A percentile compares a stretch with the other conserved stretches of the same genome.
These are phyloP conservation scores for Prionace glauca DNA, from an alignment of 2,797 vertebrate species.

Conservation along the genomic window DNA sequence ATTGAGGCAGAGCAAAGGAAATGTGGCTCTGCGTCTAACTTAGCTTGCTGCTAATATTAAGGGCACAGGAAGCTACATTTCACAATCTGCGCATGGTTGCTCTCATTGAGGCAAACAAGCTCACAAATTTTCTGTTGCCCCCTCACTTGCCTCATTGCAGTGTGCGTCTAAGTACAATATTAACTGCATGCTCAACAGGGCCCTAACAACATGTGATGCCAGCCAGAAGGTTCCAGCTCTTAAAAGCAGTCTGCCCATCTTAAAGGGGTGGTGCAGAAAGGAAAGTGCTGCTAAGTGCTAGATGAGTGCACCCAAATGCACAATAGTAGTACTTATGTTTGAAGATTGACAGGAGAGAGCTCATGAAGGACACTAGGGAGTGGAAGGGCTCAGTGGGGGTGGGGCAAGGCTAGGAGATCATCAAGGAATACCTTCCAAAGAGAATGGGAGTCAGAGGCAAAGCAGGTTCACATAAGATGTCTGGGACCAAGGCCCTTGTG, in stretches of 20 bases:
- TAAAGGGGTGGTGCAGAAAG: neutral
- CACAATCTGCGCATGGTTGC: neutral
- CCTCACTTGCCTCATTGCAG: neutral
- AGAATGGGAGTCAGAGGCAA: too few species aligned
- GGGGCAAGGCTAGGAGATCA: too few species aligned
- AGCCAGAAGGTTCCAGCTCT: neutral
- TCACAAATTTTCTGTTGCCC: neutral
- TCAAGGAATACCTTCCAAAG: too few species aligned
- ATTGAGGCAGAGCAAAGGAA: neutral
- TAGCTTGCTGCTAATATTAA: neutral
- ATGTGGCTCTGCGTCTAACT: neutral
- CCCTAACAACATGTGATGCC: neutral
- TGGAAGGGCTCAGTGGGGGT: too few species aligned
- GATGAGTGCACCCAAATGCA: too few species aligned
- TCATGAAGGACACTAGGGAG: too few species aligned
- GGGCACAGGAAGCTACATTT: neutral
- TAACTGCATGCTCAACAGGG: neutral
- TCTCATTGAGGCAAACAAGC: neutral
- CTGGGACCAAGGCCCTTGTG: too few species aligned
- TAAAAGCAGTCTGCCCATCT: neutral
- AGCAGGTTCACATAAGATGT: too few species aligned
- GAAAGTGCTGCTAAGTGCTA: neutral
- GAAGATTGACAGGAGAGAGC: too few species aligned
- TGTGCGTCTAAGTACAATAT: neutral
- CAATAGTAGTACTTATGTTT: too few species aligned